These are phyloP conservation scores for Gymnoscelis rufifasciata DNA, from an alignment of 2,888 invertebrate species.

Conservation along the genomic window DNA sequence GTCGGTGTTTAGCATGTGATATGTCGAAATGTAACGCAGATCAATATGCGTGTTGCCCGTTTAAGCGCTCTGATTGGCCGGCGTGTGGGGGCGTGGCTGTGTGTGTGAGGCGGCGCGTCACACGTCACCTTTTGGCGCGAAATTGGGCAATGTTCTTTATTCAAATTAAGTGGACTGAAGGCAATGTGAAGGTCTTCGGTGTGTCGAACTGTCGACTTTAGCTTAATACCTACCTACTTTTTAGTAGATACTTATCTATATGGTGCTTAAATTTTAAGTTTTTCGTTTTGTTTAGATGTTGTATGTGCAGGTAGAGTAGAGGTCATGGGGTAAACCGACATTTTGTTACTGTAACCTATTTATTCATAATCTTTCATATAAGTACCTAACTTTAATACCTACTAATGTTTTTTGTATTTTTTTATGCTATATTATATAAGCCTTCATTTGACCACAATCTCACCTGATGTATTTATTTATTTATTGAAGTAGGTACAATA, in stretches of 20 bases:
- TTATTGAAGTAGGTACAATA: too few species aligned
- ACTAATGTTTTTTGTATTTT: too few species aligned
- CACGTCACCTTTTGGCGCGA: slow-evolving; percentile 69
- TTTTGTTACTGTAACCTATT: too few species aligned
- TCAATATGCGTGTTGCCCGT: slow-evolving; percentile 79
- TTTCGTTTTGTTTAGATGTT: too few species aligned
- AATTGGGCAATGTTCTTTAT: slow-evolving; percentile 55
- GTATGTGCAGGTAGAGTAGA: too few species aligned
- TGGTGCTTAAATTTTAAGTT: too few species aligned
- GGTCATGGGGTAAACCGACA: too few species aligned
- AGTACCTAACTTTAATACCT: too few species aligned
- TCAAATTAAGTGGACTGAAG: slow-evolving; percentile 31
- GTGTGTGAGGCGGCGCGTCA: slow-evolving; percentile 64
- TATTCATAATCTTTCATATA: too few species aligned
- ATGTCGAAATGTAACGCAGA: slow-evolving; percentile 79
- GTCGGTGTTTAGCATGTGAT: slow-evolving; percentile 76
- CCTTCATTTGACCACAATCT: too few species aligned
- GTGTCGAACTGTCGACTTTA: background rate
- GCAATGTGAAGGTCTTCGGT: background rate
- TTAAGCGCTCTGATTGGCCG: slow-evolving; percentile 71
- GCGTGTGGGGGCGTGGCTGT: slow-evolving; percentile 67
- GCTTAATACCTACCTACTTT: background rate
- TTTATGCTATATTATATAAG: too few species aligned
- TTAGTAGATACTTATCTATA: background rate
- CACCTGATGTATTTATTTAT: too few species aligned